A percentile compares a stretch with the other conserved stretches of the same genome.
Evolutionary conservation across 37 sponge, comb jelly and placozoan genomes (phyloP).

Genomic region (Ephydatia muelleri): DNA sequence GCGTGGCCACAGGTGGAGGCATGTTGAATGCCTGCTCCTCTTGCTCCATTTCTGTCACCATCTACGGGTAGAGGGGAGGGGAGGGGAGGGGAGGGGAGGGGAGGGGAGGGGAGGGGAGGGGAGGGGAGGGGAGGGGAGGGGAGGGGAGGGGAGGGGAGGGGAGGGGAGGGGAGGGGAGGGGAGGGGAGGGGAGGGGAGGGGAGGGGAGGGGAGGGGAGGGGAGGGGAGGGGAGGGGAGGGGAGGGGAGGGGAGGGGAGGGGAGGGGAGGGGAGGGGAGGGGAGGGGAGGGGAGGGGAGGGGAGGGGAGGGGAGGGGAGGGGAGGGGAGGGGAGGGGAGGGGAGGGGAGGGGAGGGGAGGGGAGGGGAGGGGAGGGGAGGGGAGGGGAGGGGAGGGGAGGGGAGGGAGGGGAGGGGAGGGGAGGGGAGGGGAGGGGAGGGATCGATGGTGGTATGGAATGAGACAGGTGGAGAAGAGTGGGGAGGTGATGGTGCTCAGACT

Average conservation of each 20-base stretch:
- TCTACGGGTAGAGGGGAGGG: too few relatives aligned
- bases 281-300: neutral
- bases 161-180: neutral
- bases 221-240: neutral
- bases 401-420: too few relatives aligned
- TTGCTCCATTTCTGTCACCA: too few relatives aligned
- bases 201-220: neutral
- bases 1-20: too few relatives aligned
- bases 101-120: neutral
- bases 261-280: neutral
- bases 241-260: neutral
- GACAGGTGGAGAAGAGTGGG: too few relatives aligned
- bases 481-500: too few relatives aligned
- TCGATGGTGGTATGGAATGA: too few relatives aligned
- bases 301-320: neutral
- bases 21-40: slow-evolving; percentile 68
- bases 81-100: neutral
- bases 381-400: too few relatives aligned
- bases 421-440: too few relatives aligned
- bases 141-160: neutral
- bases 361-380: neutral
- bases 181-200: neutral
- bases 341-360: neutral
- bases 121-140: neutral
- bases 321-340: neutral